Evolutionary conservation across 2,797 vertebrate species (phyloP).

Genomic region (Gymnoscopelus microlampas): DNA sequence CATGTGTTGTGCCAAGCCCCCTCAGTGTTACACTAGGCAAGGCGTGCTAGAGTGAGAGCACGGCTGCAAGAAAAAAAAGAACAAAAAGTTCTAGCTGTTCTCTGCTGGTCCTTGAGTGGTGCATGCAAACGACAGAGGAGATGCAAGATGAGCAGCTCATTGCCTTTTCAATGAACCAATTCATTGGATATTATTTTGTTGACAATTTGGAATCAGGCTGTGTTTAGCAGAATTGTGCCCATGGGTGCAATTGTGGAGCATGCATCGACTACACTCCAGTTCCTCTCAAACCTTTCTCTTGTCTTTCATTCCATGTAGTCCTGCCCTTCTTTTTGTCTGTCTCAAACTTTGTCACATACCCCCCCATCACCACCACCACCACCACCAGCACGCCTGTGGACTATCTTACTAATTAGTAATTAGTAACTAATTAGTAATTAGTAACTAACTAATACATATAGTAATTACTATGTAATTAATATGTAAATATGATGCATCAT

Average conservation of each 20-base stretch:
- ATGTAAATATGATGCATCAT: no score
- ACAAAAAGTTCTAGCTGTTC: slow-evolving; percentile 72
- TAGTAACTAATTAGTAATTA: no score
- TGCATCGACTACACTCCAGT: not conserved
- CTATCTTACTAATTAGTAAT: no score
- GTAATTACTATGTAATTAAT: no score
- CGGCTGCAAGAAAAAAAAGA: slow-evolving; percentile 58
- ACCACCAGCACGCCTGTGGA: not conserved
- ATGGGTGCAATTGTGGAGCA: not conserved
- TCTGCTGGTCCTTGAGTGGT: slow-evolving; percentile 9
- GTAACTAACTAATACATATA: no score
- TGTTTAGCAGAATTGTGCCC: slow-evolving; percentile 5
- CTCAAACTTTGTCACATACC: no score
- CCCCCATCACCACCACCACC: not conserved
- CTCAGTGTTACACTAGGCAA: not conserved
- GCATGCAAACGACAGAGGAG: not conserved
- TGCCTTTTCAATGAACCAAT: not conserved
- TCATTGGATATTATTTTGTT: not conserved
- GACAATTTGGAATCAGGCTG: not conserved
- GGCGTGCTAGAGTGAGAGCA: slow-evolving; percentile 6
- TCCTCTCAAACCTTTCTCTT: not conserved
- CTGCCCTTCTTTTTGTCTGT: not conserved
- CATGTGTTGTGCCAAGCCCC: slow-evolving; percentile 23
- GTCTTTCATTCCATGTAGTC: not conserved
- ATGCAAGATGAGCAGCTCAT: accelerated